Base-by-base conservation (phyloP, 64 coral and sea anemone species). In the Pachyseris speciosa region DNA sequence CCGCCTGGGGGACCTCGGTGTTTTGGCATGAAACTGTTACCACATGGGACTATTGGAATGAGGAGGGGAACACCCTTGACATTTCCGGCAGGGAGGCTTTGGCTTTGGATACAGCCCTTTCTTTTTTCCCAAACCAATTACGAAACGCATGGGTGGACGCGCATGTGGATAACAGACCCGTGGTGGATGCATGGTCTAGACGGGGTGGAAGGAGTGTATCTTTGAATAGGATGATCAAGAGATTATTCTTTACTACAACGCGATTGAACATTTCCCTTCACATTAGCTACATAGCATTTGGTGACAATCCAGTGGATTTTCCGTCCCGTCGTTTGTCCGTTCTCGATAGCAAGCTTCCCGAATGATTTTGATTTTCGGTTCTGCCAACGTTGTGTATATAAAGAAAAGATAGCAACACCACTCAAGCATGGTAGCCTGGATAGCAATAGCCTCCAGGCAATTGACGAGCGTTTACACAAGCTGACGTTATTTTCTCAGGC, bases 301-400 rank as follows among this genome's bases (percentile, higher is more conserved):
- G 26, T 10, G 64, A 45, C 7, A 31, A 78, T 0, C 42, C 41
- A 67, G 64, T 29, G 64, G 27, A 78, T 51, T 42, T 43, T 25
- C n/a, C n/a, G n/a, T n/a, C n/a, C 42, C 39, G 74, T 51, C 39
- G 74, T 50, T 38, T 49, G n/a, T 51, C 74, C 1, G 44, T 51
- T 33, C 74, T 78, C 33, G 74, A 78, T 53, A 51, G 74, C 41
- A 47, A 53, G 31, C 50, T 78, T 4, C 45, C 2, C 44, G 2
- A 81, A 91, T 47, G 88, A 91, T 42, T 41, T 43, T 80, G 63
- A 90, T 49, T 86, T 86, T 49, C 83, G 83, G 25, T 86, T 69
- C 32, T 86, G 83, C 64, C 64, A 86, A 49, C 83, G 28, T 11
- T 86, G 83, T 47, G 39, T 63, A 6, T 86, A 86, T 68, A 42